phyloP scores from a whole-genome alignment of 2,113 vertebrate genomes.

The Mastomys coucha region DNA sequence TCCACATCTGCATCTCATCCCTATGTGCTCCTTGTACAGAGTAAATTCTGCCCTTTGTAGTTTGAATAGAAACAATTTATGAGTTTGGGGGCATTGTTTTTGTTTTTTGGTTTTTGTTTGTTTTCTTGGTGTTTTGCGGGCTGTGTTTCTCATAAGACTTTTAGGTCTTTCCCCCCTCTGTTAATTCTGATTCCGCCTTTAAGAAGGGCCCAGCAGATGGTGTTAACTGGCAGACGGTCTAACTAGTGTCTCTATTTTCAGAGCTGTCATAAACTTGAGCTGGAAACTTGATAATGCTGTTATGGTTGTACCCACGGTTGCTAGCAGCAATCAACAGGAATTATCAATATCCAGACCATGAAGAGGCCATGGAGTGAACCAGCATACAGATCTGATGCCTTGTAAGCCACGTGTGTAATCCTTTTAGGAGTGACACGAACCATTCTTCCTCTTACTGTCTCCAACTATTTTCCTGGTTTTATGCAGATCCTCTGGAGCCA shows the following conservation, averaged over 20 bases:
- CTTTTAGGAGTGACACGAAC: constrained; percentile 24
- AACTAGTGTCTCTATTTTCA: constrained; percentile 71
- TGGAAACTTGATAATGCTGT: constrained; percentile 69
- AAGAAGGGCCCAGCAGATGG: constrained; percentile 16
- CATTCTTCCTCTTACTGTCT: constrained; percentile 17
- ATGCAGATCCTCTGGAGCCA: neutral
- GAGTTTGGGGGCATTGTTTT: neutral
- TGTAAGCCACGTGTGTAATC: neutral
- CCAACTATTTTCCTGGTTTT: constrained; percentile 27
- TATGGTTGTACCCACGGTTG: constrained; percentile 47
- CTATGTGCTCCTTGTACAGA: neutral
- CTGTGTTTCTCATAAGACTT: constrained; percentile 10
- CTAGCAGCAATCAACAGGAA: neutral
- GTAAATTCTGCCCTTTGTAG: constrained; percentile 36
- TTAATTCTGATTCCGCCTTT: neutral
- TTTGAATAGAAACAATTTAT: constrained; percentile 14
- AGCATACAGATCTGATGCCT: neutral
- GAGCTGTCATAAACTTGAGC: constrained; percentile 52
- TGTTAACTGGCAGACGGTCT: constrained; percentile 43
- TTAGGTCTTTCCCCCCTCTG: neutral
- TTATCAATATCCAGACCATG: neutral
- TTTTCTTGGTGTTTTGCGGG: neutral
- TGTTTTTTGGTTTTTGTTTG: neutral
- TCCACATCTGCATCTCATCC: neutral
- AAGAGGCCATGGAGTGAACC: neutral